Conservation (phyloP, 2,888 invertebrate genomes). For the Drosophila macrospina region DNA sequence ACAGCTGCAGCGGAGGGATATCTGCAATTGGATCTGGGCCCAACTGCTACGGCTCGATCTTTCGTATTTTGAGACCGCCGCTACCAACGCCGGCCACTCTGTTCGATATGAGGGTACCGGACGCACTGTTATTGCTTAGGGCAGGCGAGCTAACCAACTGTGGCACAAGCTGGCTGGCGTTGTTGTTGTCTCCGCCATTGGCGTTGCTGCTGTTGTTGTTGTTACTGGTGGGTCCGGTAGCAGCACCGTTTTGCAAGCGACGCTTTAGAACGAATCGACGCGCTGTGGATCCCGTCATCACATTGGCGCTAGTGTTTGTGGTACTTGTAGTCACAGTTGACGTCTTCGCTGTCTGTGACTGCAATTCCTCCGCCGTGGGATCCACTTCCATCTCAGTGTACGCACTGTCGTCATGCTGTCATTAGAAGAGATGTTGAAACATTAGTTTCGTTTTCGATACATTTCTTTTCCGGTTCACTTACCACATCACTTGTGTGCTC, state of each 20-base stretch:
- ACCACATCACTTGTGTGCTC: slow-evolving; percentile 85
- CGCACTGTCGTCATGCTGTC: slow-evolving; percentile 75
- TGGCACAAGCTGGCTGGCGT: slow-evolving; percentile 39
- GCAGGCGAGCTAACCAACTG: slow-evolving; percentile 52
- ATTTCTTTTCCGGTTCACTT: slow-evolving; percentile 18
- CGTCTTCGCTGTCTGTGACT: slow-evolving; percentile 49
- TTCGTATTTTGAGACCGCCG: slow-evolving; percentile 74
- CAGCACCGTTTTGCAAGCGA: slow-evolving; percentile 70
- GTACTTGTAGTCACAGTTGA: slow-evolving; percentile 37
- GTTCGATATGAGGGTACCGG: slow-evolving; percentile 26
- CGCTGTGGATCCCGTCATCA: slow-evolving; percentile 64
- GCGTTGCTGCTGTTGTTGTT: slow-evolving; percentile 1
- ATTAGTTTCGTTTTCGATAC: not conserved
- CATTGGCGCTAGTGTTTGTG: slow-evolving; percentile 34
- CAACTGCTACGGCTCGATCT: slow-evolving; percentile 71
- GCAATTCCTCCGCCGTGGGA: slow-evolving; percentile 64
- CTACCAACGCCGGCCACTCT: slow-evolving; percentile 44
- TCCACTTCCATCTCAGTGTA: slow-evolving; percentile 74
- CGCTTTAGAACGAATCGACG: slow-evolving; percentile 82
- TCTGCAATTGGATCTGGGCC: slow-evolving; percentile 28
- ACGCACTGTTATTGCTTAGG: not conserved
- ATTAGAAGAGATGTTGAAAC: not conserved
- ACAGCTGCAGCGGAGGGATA: slow-evolving; percentile 57
- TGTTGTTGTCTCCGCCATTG: slow-evolving; percentile 26
- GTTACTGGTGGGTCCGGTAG: slow-evolving; percentile 33